Conservation (phyloP, 2,113 vertebrate species). For the Cryptomyrus ogoouensis region DNA sequence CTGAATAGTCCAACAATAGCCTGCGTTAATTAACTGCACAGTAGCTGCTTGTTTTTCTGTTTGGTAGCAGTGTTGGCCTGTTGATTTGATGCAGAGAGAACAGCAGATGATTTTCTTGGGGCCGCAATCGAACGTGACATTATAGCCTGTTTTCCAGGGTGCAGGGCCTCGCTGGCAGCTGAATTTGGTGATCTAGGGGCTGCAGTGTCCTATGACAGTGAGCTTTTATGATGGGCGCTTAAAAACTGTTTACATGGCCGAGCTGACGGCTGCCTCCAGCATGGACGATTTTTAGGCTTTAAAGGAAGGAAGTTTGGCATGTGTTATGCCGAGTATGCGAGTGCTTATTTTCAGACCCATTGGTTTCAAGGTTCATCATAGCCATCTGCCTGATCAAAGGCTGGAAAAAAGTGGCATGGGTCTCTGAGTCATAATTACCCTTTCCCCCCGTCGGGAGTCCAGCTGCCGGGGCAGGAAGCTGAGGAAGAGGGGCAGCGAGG, state of each 20-base stretch:
- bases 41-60: not conserved
- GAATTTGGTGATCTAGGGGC: not conserved
- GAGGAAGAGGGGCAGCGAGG: not conserved
- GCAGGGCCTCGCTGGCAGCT: not conserved
- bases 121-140: not conserved
- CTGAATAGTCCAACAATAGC: not conserved
- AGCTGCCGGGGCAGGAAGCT: not conserved
- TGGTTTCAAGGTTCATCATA: constrained; percentile 9
- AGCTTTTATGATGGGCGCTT: not conserved
- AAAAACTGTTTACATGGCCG: not conserved
- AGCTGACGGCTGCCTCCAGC: not conserved
- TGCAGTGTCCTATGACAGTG: not conserved
- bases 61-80: not conserved
- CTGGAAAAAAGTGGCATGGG: not conserved
- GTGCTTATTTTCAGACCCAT: constrained; percentile 1
- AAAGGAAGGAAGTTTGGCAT: not conserved
- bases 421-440: not conserved
- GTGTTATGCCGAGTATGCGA: not conserved
- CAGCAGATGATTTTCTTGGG: not conserved
- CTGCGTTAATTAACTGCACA: not conserved
- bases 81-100: not conserved
- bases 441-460: not conserved
- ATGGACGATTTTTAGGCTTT: not conserved
- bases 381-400: constrained; percentile 14
- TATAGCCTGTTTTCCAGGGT: not conserved